Evolutionary conservation across 2,113 vertebrate species (phyloP).

Genomic region (Mustela nigripes): DNA sequence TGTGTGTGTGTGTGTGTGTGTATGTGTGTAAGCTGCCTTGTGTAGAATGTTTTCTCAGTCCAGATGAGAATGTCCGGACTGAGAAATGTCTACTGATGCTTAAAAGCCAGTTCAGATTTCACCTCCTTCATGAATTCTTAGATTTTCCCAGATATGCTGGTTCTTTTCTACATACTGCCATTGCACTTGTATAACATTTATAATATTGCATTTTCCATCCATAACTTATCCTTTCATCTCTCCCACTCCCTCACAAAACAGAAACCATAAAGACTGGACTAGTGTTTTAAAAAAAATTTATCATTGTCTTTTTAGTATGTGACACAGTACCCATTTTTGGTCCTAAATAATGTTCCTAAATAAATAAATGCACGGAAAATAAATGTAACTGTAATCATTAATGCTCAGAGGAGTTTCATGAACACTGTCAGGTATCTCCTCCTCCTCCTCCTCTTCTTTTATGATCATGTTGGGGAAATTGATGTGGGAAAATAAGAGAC

Average conservation of each 20-base stretch:
- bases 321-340: not conserved
- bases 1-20: not conserved
- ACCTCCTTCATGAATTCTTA: not conserved
- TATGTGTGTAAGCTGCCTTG: not conserved
- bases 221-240: not conserved
- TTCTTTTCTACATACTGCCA: not conserved
- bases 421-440: not conserved
- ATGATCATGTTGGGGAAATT: slow-evolving; percentile 35
- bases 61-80: not conserved
- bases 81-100: not conserved
- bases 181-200: not conserved
- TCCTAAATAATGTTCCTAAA: not conserved
- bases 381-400: not conserved
- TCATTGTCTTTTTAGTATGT: not conserved
- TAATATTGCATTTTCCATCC: not conserved
- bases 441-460: not conserved
- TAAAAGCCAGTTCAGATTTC: not conserved
- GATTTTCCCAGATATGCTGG: not conserved
- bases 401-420: not conserved
- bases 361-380: not conserved
- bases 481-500: not conserved
- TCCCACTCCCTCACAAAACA: not conserved
- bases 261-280: not conserved
- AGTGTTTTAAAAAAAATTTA: not conserved
- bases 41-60: not conserved